Percentiles rank a stretch among this genome's conserved stretches.
phyloP scores from a whole-genome alignment of 2,113 vertebrate genomes.

The Apaloderma vittatum region DNA sequence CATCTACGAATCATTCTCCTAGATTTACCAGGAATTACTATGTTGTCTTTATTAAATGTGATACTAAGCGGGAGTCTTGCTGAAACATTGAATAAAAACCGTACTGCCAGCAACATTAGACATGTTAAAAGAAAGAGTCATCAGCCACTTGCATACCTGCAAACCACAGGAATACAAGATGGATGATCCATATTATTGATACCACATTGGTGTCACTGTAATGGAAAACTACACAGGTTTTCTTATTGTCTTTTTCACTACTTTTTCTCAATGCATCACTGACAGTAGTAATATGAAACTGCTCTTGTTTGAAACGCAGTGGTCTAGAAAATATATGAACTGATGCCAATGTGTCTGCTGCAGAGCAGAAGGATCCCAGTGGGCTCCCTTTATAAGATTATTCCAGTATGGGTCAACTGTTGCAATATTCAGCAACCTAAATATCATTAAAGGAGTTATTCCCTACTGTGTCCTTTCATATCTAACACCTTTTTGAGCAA shows the following conservation, averaged over 20 bases:
- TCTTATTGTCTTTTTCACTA: background rate
- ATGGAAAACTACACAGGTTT: background rate
- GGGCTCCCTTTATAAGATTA: background rate
- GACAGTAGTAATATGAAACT: background rate
- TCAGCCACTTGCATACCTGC: background rate
- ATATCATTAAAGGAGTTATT: slow-evolving; percentile 1
- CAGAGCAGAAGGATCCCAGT: background rate
- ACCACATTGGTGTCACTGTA: background rate
- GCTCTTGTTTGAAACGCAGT: background rate
- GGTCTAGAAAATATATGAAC: slow-evolving; percentile 18
- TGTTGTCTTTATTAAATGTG: background rate
- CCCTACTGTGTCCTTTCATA: background rate
- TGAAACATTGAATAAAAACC: background rate
- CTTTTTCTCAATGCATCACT: background rate
- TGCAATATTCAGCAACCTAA: slow-evolving; percentile 43
- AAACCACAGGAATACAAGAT: background rate
- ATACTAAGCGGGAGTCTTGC: background rate
- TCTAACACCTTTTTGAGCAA: background rate
- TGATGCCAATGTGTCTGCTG: background rate
- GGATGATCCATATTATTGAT: background rate
- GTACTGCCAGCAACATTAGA: background rate
- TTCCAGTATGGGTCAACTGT: background rate
- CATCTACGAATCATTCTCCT: background rate
- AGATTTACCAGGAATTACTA: background rate
- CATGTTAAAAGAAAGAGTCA: background rate